These are phyloP conservation scores for Psilanteris sp. DNA, from an alignment of 1,140 invertebrate genomes.

Conservation along the genomic window DNA sequence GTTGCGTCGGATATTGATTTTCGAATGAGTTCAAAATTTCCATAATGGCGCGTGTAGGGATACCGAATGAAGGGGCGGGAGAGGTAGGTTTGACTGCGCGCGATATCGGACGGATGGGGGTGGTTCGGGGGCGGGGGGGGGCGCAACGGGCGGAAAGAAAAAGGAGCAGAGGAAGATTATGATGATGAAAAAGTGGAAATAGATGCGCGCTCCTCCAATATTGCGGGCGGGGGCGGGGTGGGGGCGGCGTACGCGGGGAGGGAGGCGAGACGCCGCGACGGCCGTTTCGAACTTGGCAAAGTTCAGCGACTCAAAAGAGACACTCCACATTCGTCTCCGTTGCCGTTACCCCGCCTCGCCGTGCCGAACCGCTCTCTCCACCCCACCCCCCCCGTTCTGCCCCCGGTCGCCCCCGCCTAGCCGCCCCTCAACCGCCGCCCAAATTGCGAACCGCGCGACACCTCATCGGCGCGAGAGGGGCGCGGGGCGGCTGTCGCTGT, in stretches of 20 bases:
- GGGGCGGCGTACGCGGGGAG: not conserved
- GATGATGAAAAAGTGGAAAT: constrained; percentile 58
- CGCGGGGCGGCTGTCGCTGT: constrained; percentile 3
- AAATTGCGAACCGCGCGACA: constrained; percentile 30
- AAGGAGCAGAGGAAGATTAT: constrained; percentile 54
- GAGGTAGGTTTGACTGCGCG: constrained; percentile 31
- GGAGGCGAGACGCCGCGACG: constrained; percentile 39
- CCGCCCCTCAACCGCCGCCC: constrained; percentile 9
- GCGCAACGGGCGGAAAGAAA: constrained; percentile 29
- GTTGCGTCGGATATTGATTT: constrained; percentile 76
- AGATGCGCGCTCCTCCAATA: constrained; percentile 40
- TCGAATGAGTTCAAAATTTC: constrained; percentile 79
- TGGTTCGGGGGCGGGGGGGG: constrained; percentile 10
- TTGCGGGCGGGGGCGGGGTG: no score
- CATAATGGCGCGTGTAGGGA: constrained; percentile 71
- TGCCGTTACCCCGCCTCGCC: constrained; percentile 1
- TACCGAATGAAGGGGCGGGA: constrained; percentile 10
- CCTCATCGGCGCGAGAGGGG: constrained; percentile 11
- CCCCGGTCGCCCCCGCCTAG: constrained; percentile 7
- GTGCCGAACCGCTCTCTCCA: constrained; percentile 5
- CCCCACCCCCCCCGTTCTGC: constrained; percentile 9
- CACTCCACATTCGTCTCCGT: constrained; percentile 44
- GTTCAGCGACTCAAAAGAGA: constrained; percentile 62
- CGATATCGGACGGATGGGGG: no score
- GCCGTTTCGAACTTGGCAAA: constrained; percentile 64